A percentile compares a stretch with the other conserved stretches of the same genome.
phyloP scores from a whole-genome alignment of 1,140 invertebrate genomes.

The Drosophila pandora region DNA sequence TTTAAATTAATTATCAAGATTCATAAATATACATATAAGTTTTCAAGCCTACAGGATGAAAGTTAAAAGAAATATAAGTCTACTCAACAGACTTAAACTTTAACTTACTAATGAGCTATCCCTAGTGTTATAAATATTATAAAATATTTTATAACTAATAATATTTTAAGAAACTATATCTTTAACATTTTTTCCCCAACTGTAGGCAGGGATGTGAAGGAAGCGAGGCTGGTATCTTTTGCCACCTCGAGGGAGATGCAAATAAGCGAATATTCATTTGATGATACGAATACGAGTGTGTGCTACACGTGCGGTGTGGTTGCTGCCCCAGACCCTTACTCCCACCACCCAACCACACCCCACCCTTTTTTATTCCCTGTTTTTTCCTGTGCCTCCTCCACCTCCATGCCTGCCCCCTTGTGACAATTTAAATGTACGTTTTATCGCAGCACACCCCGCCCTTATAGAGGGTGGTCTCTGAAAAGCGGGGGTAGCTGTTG shows the following conservation, averaged over 20 bases:
- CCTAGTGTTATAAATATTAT: too few relatives aligned
- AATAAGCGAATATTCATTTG: slow-evolving; percentile 82
- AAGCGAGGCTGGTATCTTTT: slow-evolving; percentile 24
- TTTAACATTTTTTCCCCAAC: not conserved
- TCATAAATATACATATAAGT: not conserved
- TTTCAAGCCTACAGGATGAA: too few relatives aligned
- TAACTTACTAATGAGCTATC: too few relatives aligned
- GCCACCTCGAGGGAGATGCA: slow-evolving; percentile 61
- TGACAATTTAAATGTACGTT: slow-evolving; percentile 78
- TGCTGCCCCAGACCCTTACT: slow-evolving; percentile 7
- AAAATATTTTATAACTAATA: too few relatives aligned
- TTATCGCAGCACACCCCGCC: slow-evolving; percentile 36
- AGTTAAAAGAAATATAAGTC: too few relatives aligned
- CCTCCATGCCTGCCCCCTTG: slow-evolving; percentile 4
- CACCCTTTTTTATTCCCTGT: not conserved
- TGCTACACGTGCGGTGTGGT: slow-evolving; percentile 64
- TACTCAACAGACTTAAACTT: too few relatives aligned
- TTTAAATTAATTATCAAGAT: not conserved
- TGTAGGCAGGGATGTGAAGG: slow-evolving; percentile 3
- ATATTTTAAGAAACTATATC: not conserved
- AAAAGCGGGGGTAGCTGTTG: not conserved
- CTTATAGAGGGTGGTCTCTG: not conserved
- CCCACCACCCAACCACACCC: not conserved
- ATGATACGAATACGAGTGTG: slow-evolving; percentile 65
- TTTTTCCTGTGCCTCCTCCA: too few relatives aligned